phyloP scores from a whole-genome alignment of 2,113 vertebrate genomes.

The Pungitius pungitius region DNA sequence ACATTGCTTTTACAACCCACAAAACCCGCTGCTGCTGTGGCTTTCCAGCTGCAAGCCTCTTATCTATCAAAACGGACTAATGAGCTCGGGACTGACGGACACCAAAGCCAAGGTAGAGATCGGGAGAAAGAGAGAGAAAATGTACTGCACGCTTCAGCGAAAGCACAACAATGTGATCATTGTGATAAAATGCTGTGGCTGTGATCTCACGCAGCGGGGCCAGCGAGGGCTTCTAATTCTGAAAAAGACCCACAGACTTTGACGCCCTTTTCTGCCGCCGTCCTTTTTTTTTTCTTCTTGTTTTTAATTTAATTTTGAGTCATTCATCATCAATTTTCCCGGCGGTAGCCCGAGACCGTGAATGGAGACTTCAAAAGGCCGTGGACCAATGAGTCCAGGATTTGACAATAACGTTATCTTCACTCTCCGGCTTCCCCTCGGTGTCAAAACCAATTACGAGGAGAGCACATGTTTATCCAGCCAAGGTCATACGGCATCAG shows the following conservation, averaged over 20 bases:
- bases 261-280: not conserved
- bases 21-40: constrained; percentile 63
- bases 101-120: constrained; percentile 45
- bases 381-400: not conserved
- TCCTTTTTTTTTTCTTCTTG: not conserved
- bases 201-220: constrained; percentile 33
- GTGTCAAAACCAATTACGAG: constrained; percentile 59
- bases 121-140: constrained; percentile 12
- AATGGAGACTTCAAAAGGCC: constrained; percentile 15
- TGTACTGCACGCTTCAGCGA: not conserved
- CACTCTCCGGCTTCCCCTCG: constrained; percentile 54
- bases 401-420: constrained; percentile 56
- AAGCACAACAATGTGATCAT: constrained; percentile 33
- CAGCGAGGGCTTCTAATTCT: not conserved
- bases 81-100: constrained; percentile 68
- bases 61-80: constrained; percentile 69
- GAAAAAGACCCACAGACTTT: constrained; percentile 10
- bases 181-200: constrained; percentile 23
- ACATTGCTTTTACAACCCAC: constrained; percentile 70
- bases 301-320: constrained; percentile 52
- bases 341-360: constrained; percentile 5
- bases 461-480: constrained; percentile 69
- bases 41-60: constrained; percentile 74
- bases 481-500: constrained; percentile 58
- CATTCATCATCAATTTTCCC: constrained; percentile 36